Conservation (phyloP, 2,888 invertebrate genomes). For the Stenolophus ochropezus region DNA sequence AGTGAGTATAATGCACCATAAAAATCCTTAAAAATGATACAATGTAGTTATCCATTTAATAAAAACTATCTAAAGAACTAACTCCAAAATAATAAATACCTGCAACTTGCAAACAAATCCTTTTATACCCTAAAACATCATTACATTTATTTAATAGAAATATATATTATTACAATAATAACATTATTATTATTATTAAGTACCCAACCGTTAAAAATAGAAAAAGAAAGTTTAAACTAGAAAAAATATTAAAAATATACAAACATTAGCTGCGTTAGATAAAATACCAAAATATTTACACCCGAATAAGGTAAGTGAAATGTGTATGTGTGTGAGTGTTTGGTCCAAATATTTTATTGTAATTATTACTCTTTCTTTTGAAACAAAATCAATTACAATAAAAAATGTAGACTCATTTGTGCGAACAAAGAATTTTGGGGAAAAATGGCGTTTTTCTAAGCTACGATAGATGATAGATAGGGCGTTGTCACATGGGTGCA, state of each 20-base stretch:
- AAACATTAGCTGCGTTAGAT: constrained; percentile 55
- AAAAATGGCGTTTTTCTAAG: constrained; percentile 38
- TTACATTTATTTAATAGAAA: constrained; percentile 59
- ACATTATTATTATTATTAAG: constrained; percentile 58
- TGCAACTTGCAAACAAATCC: constrained; percentile 52
- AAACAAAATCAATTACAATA: not conserved
- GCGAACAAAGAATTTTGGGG: constrained; percentile 46
- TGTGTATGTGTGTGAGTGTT: constrained; percentile 29
- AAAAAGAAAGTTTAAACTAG: constrained; percentile 43
- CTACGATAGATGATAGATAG: constrained; percentile 51
- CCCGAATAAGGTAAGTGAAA: constrained; percentile 47
- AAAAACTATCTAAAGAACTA: not conserved
- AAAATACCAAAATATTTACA: constrained; percentile 59
- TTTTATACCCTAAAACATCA: constrained; percentile 52
- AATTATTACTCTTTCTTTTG: not conserved
- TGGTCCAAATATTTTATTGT: not conserved
- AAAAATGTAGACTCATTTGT: constrained; percentile 6
- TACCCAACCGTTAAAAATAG: constrained; percentile 57
- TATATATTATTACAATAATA: constrained; percentile 59
- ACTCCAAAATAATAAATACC: constrained; percentile 11
- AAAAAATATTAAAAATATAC: constrained; percentile 56
- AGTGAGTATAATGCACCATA: constrained; percentile 18
- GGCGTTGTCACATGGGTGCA: constrained; percentile 33
- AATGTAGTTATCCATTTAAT: constrained; percentile 38
- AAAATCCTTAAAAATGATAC: constrained; percentile 20